Percentiles rank a stretch among this genome's conserved stretches.
Conservation (phyloP, 2,888 invertebrate species). For the Anthrax anthrax region DNA sequence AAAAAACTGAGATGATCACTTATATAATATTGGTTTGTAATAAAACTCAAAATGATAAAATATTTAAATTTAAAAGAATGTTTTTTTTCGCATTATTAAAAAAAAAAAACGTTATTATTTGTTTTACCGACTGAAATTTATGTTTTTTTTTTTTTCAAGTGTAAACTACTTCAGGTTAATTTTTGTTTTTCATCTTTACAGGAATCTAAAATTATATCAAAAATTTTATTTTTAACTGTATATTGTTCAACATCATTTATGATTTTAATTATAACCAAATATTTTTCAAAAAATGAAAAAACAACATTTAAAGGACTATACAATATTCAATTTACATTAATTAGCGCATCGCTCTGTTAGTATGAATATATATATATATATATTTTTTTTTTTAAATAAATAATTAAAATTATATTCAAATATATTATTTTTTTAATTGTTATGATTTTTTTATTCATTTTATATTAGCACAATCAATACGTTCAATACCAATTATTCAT, state of each 20-base stretch:
- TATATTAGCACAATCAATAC: slow-evolving; percentile 4
- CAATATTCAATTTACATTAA: not conserved
- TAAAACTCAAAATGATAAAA: no score
- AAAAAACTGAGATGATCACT: not conserved
- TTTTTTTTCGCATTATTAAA: no score
- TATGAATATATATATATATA: no score
- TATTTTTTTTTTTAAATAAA: no score
- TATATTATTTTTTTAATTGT: no score
- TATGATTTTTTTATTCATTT: no score
- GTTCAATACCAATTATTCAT: not conserved
- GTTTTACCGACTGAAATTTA: no score
- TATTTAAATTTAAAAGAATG: no score
- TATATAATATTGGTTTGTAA: slow-evolving; percentile 1
- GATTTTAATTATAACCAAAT: not conserved
- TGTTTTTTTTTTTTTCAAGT: no score
- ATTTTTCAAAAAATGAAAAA: not conserved
- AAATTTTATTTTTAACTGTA: slow-evolving; percentile 2
- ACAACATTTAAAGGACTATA: slow-evolving; percentile 1
- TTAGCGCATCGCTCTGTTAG: slow-evolving; percentile 6
- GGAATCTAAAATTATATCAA: slow-evolving; percentile 2
- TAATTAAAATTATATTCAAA: no score
- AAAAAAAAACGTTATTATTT: no score
- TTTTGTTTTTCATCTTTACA: not conserved
- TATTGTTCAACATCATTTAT: not conserved
- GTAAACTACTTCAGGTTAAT: not conserved